Conservation (phyloP, 2,888 invertebrate genomes). For the Apodemia mormo region DNA sequence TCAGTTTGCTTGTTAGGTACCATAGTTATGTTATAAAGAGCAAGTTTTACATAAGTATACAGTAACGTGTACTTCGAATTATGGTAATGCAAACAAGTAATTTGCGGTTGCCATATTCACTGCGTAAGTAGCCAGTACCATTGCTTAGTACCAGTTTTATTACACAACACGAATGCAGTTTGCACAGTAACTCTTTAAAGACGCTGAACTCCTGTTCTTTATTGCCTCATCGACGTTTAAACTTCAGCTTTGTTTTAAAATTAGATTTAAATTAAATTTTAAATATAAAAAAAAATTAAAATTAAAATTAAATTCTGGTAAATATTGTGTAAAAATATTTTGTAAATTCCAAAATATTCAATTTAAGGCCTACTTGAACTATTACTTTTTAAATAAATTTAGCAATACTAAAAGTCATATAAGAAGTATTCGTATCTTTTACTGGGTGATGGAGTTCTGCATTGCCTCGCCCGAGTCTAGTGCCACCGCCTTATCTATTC, state of each 20-base stretch:
- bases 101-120: constrained; percentile 41
- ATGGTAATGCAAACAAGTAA: constrained; percentile 33
- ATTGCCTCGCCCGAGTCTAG: no score
- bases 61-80: constrained; percentile 27
- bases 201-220: constrained; percentile 52
- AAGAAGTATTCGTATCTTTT: no score
- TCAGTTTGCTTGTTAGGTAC: not conserved
- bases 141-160: constrained; percentile 53
- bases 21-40: constrained; percentile 5
- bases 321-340: no score
- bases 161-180: constrained; percentile 51
- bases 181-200: constrained; percentile 34
- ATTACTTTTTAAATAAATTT: no score
- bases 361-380: no score
- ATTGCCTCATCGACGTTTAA: constrained; percentile 45
- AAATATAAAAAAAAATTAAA: no score
- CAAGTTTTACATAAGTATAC: constrained; percentile 23
- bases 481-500: no score
- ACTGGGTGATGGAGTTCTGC: no score
- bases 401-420: no score
- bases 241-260: constrained; percentile 21
- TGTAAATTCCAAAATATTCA: no score
- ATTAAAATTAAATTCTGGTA: no score
- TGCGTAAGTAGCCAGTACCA: constrained; percentile 47
- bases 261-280: no score